phyloP scores from a whole-genome alignment of 37 sponge, comb jelly and placozoan genomes.

The Axinella damicornis region DNA sequence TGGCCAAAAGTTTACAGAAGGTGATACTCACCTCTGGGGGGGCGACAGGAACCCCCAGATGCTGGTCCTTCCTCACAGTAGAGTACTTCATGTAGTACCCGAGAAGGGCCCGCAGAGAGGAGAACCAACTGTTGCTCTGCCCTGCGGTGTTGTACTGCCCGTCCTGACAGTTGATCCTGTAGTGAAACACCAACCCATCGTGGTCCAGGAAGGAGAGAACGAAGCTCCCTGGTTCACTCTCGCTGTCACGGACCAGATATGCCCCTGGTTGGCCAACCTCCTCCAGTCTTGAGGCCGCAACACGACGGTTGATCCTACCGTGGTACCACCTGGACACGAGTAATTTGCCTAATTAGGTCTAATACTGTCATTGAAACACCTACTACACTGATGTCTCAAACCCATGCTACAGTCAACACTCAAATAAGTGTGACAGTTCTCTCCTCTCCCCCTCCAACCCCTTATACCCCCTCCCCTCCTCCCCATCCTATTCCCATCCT shows the following conservation, averaged over 20 bases:
- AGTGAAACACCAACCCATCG: slow-evolving; percentile 67
- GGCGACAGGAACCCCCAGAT: slow-evolving; percentile 13
- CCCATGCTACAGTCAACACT: no score
- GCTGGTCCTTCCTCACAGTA: slow-evolving; percentile 65
- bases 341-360: no score
- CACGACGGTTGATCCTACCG: slow-evolving; percentile 65
- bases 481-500: no score
- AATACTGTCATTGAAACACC: no score
- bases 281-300: slow-evolving; percentile 47
- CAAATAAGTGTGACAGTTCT: no score
- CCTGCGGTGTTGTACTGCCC: slow-evolving; percentile 90
- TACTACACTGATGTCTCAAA: no score
- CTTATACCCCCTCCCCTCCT: no score
- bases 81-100: slow-evolving; percentile 82
- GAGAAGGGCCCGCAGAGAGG: slow-evolving; percentile 77
- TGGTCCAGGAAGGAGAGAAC: slow-evolving; percentile 78
- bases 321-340: slow-evolving; percentile 96
- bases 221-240: slow-evolving; percentile 69
- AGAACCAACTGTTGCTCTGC: slow-evolving; percentile 73
- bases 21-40: slow-evolving; percentile 28
- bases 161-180: slow-evolving; percentile 65
- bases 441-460: no score
- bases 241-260: slow-evolving; percentile 85
- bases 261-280: slow-evolving; percentile 38
- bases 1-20: no score